Conservation (phyloP, 2,113 vertebrate species). For the Natator depressus region DNA sequence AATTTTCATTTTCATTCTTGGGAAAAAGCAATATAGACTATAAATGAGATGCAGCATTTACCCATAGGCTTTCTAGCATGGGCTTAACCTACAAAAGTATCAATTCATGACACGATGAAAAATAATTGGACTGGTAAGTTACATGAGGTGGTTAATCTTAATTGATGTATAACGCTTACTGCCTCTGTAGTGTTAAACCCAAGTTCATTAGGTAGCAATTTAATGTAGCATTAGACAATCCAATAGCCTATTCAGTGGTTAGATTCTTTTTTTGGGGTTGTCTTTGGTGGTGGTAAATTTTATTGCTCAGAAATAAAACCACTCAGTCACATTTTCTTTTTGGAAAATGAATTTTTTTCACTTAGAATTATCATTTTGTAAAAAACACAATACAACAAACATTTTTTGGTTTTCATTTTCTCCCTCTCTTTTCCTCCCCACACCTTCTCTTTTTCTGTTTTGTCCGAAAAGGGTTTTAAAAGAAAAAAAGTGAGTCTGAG, state of each 20-base stretch:
- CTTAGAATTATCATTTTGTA: background rate
- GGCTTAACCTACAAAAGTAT: background rate
- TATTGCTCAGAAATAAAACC: background rate
- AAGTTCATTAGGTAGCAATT: background rate
- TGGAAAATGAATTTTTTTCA: background rate
- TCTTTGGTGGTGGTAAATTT: background rate
- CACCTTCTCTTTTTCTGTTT: background rate
- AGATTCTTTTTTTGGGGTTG: background rate
- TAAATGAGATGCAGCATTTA: background rate
- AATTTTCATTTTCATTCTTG: fast-evolving
- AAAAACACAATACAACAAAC: background rate
- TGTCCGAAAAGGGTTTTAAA: background rate
- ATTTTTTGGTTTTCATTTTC: fast-evolving
- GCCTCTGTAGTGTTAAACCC: background rate
- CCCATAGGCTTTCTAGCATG: background rate
- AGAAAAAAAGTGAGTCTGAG: background rate
- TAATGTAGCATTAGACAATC: background rate
- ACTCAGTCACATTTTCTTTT: fast-evolving
- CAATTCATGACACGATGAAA: background rate
- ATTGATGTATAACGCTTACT: background rate
- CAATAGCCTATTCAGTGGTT: background rate
- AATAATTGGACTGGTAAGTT: background rate
- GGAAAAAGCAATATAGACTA: background rate
- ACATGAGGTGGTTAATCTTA: background rate
- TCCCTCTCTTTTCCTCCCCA: background rate